Base-by-base conservation (phyloP, 2,888 invertebrate genomes). In the Sthenelais limicola region DNA sequence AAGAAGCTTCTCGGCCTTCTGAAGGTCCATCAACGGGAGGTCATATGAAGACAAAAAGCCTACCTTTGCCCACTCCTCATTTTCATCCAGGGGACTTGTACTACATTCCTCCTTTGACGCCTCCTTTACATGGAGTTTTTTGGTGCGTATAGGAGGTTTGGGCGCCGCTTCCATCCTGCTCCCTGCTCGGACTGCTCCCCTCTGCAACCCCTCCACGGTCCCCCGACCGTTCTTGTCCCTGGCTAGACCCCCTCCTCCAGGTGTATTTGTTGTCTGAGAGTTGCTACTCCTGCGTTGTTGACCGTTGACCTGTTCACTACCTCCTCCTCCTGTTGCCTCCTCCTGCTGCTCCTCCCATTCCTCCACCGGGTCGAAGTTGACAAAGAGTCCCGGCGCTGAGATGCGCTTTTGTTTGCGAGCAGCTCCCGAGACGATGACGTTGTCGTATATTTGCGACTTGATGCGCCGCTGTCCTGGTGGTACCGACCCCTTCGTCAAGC, bases 51-150 rank as follows among this genome's bases (percentile, higher is more conserved):
- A n/a, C n/a, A n/a, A n/a, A n/a, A n/a, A n/a, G 33, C n/a, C 68
- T 75, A 86, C 85, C 83, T 96, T 95, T 30, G 95, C 95, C 95
- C 97, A 97, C 89, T 97, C 97, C 89, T 96, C 95, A 89, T 94
- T 92, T 86, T 96, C 96, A 89, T 96, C 75, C 35, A 68, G 52
- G 18, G 67, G 67, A 48, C 67, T 66, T 28, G 54, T 21, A 3
- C 49, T 18, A 7, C 15, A 18, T 15, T 33, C 62, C 62, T 62
- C 62, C 62, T 38, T 35, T 35, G 62, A 9, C 38, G 62, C n/a
- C 21, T 62, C 62, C 38, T 38, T 38, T 5, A 24, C 38, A 21
- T 35, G 38, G 1, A 62, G 62, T 12, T 43, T 35, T 21, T 62
- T 62, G n/a, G 38, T 62, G 9, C 62, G 35, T 5, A 28, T 43